Base-by-base conservation (phyloP, 1,140 invertebrate species). In the Laodelphax striatellus region DNA sequence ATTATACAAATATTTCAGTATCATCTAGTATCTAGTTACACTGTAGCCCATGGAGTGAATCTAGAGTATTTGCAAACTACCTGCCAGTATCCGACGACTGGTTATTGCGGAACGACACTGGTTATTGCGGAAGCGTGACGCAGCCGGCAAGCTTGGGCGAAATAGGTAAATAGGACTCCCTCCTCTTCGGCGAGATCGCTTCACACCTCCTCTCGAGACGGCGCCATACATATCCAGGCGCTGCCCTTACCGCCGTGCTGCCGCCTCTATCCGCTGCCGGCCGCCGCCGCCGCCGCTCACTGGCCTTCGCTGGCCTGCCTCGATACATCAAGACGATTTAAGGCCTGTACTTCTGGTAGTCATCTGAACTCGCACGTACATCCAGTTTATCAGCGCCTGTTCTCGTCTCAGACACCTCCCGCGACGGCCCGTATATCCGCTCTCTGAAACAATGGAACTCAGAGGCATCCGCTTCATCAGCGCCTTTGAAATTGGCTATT, bases 371-470 rank as follows among this genome's bases (percentile, higher is more conserved):
- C 87, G 3, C 90, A n/a, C 90, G 65, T 93, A 94, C 92, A 94
- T 94, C 58, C 92, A 76, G 68, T 89, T 87, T 80, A 94, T 93
- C 63, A 94, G 69, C 10, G 92, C 90, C 75, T 94, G 72, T 94
- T 94, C 68, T 94, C 91, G 66, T 94, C 91, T 68, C 94, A 94
- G 72, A 94, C n/a, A n/a, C n/a, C n/a, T n/a, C n/a, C n/a, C n/a
- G n/a, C n/a, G n/a, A 94, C 62, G 79, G 78, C 69, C 93, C 90
- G n/a, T n/a, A n/a, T 71, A 94, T 94, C 67, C 86, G 82, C 46
- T 92, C 88, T 72, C 91, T 94, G 76, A 43, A n/a, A n/a, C n/a
- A n/a, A n/a, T n/a, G n/a, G n/a, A n/a, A n/a, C n/a, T n/a, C n/a
- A n/a, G n/a, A n/a, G n/a, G n/a, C n/a, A n/a, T n/a, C n/a, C n/a